A percentile compares a stretch with the other conserved stretches of the same genome.
These are phyloP conservation scores for Ophion ellenae DNA, from an alignment of 2,888 invertebrate genomes.

Conservation along the genomic window DNA sequence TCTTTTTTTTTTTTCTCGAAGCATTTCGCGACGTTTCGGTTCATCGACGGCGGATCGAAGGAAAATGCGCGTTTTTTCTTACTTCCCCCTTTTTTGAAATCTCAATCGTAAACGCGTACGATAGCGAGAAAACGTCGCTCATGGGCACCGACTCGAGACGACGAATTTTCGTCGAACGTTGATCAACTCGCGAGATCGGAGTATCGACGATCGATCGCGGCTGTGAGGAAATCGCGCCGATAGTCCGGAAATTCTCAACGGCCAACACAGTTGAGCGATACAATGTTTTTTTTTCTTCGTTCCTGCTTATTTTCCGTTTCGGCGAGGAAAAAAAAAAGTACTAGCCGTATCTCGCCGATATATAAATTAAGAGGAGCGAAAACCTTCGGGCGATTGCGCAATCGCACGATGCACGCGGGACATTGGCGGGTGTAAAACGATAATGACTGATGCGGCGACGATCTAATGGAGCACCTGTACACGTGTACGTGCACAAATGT, in stretches of 20 bases:
- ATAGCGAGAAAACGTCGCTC: constrained; percentile 9
- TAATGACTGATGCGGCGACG: constrained; percentile 27
- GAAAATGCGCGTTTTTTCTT: background rate
- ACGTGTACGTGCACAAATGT: background rate
- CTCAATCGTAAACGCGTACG: background rate
- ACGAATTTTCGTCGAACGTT: constrained; percentile 17
- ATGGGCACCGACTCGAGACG: constrained; percentile 23
- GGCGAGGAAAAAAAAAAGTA: background rate
- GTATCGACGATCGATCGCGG: background rate
- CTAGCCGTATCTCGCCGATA: background rate
- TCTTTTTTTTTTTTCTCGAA: constrained; percentile 14
- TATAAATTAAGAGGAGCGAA: background rate
- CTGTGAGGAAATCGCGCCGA: background rate
- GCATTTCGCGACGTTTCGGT: constrained; percentile 37
- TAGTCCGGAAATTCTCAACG: background rate
- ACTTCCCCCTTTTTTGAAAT: background rate
- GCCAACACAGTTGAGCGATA: background rate
- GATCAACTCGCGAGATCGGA: background rate
- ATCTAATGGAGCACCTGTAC: constrained; percentile 26
- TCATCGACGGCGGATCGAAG: constrained; percentile 7
- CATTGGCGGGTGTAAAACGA: constrained; percentile 17
- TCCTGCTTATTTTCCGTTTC: background rate
- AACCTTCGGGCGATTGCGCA: constrained; percentile 23
- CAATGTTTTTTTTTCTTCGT: background rate
- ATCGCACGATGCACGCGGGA: constrained; percentile 15